Conservation (phyloP, 2,888 invertebrate genomes). For the Doris montereyensis region DNA sequence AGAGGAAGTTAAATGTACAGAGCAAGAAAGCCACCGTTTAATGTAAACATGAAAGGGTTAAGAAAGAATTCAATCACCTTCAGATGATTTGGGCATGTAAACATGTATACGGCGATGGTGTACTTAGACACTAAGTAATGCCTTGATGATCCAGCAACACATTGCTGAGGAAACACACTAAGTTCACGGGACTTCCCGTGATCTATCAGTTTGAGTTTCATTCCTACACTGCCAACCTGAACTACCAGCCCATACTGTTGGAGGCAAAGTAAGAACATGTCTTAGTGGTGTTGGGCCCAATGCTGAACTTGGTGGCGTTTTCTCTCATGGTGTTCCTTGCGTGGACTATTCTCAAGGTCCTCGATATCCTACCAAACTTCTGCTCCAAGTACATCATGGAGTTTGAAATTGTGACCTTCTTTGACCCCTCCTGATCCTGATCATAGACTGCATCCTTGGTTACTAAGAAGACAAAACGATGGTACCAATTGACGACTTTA, state of each 20-base stretch:
- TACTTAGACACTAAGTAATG: too few relatives aligned
- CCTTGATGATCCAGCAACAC: too few relatives aligned
- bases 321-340: conserved; percentile 57
- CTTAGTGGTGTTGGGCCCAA: conserved; percentile 65
- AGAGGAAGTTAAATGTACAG: too few relatives aligned
- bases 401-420: conserved; percentile 65
- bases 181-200: too few relatives aligned
- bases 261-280: conserved; percentile 63
- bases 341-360: conserved; percentile 57
- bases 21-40: too few relatives aligned
- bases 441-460: conserved; percentile 62
- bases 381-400: conserved; percentile 67
- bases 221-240: conserved; percentile 69
- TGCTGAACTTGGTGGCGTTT: conserved; percentile 62
- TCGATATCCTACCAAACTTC: conserved; percentile 65
- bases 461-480: conserved; percentile 57
- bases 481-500: conserved; percentile 65
- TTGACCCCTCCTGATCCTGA: conserved; percentile 64
- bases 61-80: too few relatives aligned
- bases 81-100: too few relatives aligned
- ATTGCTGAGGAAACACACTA: too few relatives aligned
- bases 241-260: conserved; percentile 69
- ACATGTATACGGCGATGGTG: too few relatives aligned
- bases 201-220: conserved; percentile 66
- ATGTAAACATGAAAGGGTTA: too few relatives aligned